Base-by-base conservation (phyloP, 2,888 invertebrate genomes). In the Clusia tigrina region DNA sequence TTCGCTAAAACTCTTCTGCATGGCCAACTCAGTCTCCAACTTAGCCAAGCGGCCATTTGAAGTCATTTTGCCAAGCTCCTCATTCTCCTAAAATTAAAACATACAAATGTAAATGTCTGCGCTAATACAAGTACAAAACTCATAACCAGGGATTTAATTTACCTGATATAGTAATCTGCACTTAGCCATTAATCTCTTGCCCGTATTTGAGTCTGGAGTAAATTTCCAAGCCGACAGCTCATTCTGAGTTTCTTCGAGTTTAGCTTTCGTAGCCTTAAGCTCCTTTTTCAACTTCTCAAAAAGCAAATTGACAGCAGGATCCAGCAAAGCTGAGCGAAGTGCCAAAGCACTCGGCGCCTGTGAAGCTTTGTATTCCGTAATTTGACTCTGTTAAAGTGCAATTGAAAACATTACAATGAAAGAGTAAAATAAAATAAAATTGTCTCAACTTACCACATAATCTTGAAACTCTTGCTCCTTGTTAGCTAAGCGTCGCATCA, bases 171-270 rank as follows among this genome's bases (percentile, higher is more conserved):
- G 85, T 71, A 96, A 86, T 67, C 97, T 89, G 82, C 98, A 98
- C 83, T 97, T 96, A 10, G 97, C 96, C 98, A 98, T 98, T 71
- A 98, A 86, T 71, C 97, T 90, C 85, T 98, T 98, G 69, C 98
- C 98, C 54, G 97, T 97, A 86, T 96, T 96, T 68, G 96, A 97
- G 85, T 98, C 98, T n/a, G 98, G 96, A 15, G 98, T 98, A 84
- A 98, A 98, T 85, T 98, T 98, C 97, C 98, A 98, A 2, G 98
- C 98, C 61, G 95, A 93, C 53, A 98, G 87, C 86, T 98, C 98
- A 85, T 95, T 96, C 84, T 98, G 98, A 18, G 96, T 96, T 84
- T 98, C 97, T 82, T 98, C 97, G 71, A 97, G 87, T 81, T 94
- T 92, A 59, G 94, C 92, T 82, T 94, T 93, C 20, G 94, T 93